A percentile compares a stretch with the other conserved stretches of the same genome.
Conservation (phyloP, 2,888 invertebrate genomes). For the Tipula helvola region DNA sequence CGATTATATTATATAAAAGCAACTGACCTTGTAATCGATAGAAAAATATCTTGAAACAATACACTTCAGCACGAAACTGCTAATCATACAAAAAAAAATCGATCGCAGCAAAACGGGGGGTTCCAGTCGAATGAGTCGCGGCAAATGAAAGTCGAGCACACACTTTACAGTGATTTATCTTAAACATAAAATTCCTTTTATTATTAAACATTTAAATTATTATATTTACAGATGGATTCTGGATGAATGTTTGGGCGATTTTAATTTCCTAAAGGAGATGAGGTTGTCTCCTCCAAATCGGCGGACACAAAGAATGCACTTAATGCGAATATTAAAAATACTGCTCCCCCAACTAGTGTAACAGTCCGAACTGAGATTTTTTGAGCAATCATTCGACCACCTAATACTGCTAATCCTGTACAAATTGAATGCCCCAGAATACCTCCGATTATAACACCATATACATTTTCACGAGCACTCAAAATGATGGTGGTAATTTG, state of each 20-base stretch:
- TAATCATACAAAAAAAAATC: not conserved
- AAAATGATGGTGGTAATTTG: constrained; percentile 96
- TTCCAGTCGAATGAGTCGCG: not conserved
- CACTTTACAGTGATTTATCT: not conserved
- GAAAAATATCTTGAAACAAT: not conserved
- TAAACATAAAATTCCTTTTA: not conserved
- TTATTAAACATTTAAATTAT: not conserved
- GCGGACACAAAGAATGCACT: constrained; percentile 83
- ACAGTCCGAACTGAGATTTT: constrained; percentile 95
- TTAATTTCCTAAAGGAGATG: not conserved
- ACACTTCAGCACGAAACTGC: not conserved
- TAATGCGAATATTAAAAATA: constrained; percentile 87
- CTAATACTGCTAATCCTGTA: constrained; percentile 93
- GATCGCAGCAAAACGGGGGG: not conserved
- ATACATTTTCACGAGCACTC: constrained; percentile 87
- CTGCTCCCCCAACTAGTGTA: constrained; percentile 89
- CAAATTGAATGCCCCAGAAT: constrained; percentile 90
- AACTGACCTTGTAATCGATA: not conserved
- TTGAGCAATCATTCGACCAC: constrained; percentile 92
- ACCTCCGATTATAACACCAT: constrained; percentile 90
- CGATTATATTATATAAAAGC: not conserved
- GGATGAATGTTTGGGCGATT: not conserved
- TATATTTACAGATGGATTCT: not conserved
- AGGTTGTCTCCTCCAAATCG: constrained; percentile 32
- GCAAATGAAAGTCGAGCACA: not conserved